Conservation (phyloP, 2,888 invertebrate genomes). For the Blastobasis lacticolella region DNA sequence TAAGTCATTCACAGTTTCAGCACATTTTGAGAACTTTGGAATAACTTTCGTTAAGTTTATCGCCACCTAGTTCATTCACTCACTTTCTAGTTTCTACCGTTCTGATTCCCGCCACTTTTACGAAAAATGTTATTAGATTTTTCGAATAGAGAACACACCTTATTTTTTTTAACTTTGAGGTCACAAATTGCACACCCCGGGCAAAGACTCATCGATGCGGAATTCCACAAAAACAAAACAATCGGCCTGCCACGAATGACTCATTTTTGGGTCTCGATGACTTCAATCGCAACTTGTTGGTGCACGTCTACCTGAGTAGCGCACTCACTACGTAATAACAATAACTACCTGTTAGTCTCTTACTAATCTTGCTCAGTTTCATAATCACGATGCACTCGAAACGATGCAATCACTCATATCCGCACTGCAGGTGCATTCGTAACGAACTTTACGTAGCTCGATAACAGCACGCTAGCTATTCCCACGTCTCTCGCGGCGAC, state of each 20-base stretch:
- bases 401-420: slow-evolving; percentile 30
- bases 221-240: slow-evolving; percentile 64
- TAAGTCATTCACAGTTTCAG: background rate
- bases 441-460: slow-evolving; percentile 45
- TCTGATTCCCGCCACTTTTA: too few species aligned
- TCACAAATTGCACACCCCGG: too few species aligned
- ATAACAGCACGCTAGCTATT: slow-evolving; percentile 47
- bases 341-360: slow-evolving; percentile 32
- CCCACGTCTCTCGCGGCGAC: slow-evolving; percentile 40
- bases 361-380: slow-evolving; percentile 35
- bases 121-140: too few species aligned
- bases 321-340: slow-evolving; percentile 37
- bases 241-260: slow-evolving; percentile 55
- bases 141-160: too few species aligned
- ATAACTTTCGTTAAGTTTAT: too few species aligned
- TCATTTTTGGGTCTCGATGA: slow-evolving; percentile 56
- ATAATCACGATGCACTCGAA: slow-evolving; percentile 38
- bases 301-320: slow-evolving; percentile 40
- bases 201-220: slow-evolving; percentile 43
- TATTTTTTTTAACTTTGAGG: too few species aligned
- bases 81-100: too few species aligned
- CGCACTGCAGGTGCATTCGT: slow-evolving; percentile 64
- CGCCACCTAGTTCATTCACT: too few species aligned
- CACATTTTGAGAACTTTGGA: too few species aligned
- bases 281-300: slow-evolving; percentile 34